Evolutionary conservation across 2,113 vertebrate genomes (phyloP).

Genomic region (Scytalopus superciliaris): DNA sequence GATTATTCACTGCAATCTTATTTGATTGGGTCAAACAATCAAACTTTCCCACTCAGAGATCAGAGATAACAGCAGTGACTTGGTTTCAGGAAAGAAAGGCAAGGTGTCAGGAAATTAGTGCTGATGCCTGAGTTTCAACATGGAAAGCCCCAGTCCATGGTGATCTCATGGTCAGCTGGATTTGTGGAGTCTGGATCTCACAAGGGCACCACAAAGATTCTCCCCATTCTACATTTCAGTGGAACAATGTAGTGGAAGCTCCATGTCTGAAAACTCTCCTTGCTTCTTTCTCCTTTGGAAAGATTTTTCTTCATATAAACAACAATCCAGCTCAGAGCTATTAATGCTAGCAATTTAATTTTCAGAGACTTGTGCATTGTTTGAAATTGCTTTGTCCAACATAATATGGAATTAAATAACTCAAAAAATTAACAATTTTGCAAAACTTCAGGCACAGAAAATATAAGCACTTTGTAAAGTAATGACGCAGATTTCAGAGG

Average conservation of each 20-base stretch:
- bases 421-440: not conserved
- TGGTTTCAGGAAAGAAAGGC: not conserved
- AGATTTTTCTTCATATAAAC: not conserved
- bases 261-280: not conserved
- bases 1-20: not conserved
- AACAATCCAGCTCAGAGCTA: not conserved
- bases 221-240: not conserved
- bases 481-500: not conserved
- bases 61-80: not conserved
- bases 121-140: not conserved
- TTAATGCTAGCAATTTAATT: not conserved
- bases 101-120: not conserved
- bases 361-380: not conserved
- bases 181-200: not conserved
- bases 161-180: not conserved
- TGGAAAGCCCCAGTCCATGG: not conserved
- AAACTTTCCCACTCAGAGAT: not conserved
- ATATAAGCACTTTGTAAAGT: not conserved
- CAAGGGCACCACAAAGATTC: not conserved
- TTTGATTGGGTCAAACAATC: not conserved
- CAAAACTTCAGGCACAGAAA: not conserved
- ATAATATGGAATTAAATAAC: not conserved
- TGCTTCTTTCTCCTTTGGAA: not conserved
- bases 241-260: not conserved
- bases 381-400: not conserved